phyloP scores from a whole-genome alignment of 2,797 vertebrate species.

The Myotis planiceps region DNA sequence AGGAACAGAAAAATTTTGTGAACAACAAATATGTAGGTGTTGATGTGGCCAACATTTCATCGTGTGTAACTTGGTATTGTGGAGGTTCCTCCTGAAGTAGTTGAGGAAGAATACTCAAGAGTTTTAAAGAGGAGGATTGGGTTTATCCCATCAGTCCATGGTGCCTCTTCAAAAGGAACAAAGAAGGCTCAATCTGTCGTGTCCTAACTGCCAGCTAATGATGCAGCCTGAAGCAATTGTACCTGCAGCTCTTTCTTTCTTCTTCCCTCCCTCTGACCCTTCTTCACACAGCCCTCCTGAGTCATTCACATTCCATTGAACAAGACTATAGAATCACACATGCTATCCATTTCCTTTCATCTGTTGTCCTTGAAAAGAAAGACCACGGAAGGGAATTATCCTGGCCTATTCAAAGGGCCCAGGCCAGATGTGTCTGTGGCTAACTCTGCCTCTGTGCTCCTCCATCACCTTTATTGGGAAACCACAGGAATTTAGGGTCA shows the following conservation, averaged over 20 bases:
- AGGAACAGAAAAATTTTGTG: background rate
- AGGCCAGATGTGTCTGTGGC: background rate
- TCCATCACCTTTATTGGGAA: background rate
- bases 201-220: background rate
- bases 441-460: background rate
- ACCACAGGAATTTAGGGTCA: background rate
- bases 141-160: background rate
- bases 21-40: background rate
- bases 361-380: background rate
- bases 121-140: background rate
- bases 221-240: background rate
- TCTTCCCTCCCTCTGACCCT: background rate
- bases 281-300: background rate
- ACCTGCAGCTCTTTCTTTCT: background rate
- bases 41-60: no score
- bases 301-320: background rate
- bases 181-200: background rate
- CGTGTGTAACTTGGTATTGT: no score
- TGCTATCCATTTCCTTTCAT: background rate
- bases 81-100: background rate
- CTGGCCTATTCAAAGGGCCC: background rate
- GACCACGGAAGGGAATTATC: rapidly evolving
- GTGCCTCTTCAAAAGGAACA: background rate
- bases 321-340: background rate
- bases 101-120: background rate